Base-by-base conservation (phyloP, 2,797 vertebrate species). In the Poeciliopsis paucimaculata region DNA sequence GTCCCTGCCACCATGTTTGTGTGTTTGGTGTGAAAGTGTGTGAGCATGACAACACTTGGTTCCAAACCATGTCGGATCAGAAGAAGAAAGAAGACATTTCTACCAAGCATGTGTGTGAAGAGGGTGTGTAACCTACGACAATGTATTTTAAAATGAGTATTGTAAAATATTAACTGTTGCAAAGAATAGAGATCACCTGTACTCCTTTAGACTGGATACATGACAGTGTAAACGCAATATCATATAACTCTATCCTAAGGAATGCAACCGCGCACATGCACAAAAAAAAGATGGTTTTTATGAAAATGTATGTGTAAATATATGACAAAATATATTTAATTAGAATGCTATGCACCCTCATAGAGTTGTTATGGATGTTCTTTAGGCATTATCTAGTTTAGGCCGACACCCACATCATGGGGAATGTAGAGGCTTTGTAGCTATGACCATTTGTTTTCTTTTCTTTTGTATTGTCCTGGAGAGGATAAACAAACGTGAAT, bases 391-490 rank as follows among this genome's bases (percentile, higher is more conserved):
- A 95, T 94, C 87, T 96, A 95, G 93, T 95, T 90, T 96, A 97
- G 95, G 95, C 95, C 96, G 93, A 97, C 93, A 92, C 96, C 96
- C 97, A 97, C 95, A 92, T 91, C 91, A 91, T 96, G 96, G 97
- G 96, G 95, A 96, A 96, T 96, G 96, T 97, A 97, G 96, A 97
- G 94, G 97, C 97, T 98, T 97, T 96, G 97, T 98, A 98, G 97
- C 96, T 94, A 95, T 96, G 97, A 97, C 93, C 96, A 95, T 91
- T 96, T 95, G 95, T 96, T 96, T 97, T 96, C 91, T 95, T 94
- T 93, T 96, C 93, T 97, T 97, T 97, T 97, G 95, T 96, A 97
- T 96, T 95, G 95, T 96, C 95, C 96, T 90, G 93, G 89, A 94
- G 87, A 95, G 91, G 91, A 94, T 89, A 92, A 92, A 94, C 86